Conservation (phyloP, 2,888 invertebrate genomes). For the Chrysina gloriosa region DNA sequence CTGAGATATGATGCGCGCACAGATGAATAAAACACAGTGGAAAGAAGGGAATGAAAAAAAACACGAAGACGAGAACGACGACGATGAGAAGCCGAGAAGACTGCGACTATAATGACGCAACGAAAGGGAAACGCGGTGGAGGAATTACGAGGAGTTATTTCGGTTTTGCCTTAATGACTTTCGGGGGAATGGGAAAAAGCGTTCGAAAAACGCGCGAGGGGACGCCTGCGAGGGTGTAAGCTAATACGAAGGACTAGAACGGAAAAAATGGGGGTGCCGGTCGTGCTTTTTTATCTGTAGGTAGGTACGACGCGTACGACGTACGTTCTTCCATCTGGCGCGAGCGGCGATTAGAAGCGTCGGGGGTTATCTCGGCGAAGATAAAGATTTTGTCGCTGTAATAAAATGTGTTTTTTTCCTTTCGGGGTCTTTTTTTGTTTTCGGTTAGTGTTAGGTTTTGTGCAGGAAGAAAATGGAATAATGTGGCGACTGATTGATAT, state of each 20-base stretch:
- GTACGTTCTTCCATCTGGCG: no score
- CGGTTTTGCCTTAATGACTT: slow-evolving; percentile 39
- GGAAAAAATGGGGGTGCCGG: slow-evolving; percentile 1
- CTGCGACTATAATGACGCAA: background rate
- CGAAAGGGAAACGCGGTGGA: background rate
- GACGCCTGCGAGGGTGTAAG: slow-evolving; percentile 26
- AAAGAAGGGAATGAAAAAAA: slow-evolving; percentile 22
- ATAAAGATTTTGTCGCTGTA: no score
- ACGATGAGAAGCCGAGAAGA: background rate
- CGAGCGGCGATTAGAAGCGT: no score
- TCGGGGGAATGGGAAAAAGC: slow-evolving; percentile 4
- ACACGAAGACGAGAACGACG: background rate
- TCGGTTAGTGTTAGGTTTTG: no score
- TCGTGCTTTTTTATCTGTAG: background rate
- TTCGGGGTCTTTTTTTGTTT: no score
- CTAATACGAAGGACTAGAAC: slow-evolving; percentile 1
- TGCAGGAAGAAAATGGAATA: no score
- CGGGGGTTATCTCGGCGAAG: no score
- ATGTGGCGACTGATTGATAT: no score
- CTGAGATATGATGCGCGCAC: slow-evolving; percentile 54
- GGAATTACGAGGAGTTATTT: slow-evolving; percentile 29
- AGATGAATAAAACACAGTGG: slow-evolving; percentile 26
- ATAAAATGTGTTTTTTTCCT: no score
- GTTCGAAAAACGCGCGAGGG: slow-evolving; percentile 7
- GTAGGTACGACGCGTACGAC: no score